Evolutionary conservation across 2,113 vertebrate species (phyloP).

Genomic region (Phrynosoma blainvillii): DNA sequence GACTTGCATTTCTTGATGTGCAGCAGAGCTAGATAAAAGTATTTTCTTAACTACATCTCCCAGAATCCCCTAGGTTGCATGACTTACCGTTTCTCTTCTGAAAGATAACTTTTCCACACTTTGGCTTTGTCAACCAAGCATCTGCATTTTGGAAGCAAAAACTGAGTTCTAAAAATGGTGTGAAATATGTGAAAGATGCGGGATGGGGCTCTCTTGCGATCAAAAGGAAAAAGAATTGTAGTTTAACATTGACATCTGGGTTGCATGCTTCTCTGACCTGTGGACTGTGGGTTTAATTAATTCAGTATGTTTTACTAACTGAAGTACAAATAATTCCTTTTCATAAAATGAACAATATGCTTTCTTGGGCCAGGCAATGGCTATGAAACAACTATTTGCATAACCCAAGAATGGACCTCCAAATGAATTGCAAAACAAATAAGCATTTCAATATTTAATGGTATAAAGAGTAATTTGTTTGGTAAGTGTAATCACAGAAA

Average conservation of each 20-base stretch:
- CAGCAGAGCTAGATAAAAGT: too few species aligned
- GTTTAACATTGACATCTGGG: background rate
- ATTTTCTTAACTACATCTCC: too few species aligned
- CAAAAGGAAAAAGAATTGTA: background rate
- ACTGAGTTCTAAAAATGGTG: background rate
- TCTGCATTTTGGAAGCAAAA: background rate
- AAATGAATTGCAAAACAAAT: background rate
- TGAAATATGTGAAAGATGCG: background rate
- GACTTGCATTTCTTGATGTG: background rate
- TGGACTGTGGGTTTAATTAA: background rate
- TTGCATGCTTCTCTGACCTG: background rate
- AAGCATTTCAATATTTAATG: background rate
- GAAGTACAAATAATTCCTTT: conserved; percentile 9
- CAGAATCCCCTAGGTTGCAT: too few species aligned
- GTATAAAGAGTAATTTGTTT: background rate
- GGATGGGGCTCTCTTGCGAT: background rate
- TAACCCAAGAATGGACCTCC: background rate
- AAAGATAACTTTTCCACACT: too few species aligned
- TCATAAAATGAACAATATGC: background rate
- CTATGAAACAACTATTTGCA: conserved; percentile 11
- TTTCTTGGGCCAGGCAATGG: background rate
- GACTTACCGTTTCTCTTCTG: too few species aligned
- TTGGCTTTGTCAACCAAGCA: background rate
- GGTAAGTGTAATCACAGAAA: background rate
- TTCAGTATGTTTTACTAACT: conserved; percentile 10